Evolutionary conservation across 2,113 vertebrate species (phyloP), one percentile per base, ranked within the genome.

Genomic region (Pteruthius melanotis): DNA sequence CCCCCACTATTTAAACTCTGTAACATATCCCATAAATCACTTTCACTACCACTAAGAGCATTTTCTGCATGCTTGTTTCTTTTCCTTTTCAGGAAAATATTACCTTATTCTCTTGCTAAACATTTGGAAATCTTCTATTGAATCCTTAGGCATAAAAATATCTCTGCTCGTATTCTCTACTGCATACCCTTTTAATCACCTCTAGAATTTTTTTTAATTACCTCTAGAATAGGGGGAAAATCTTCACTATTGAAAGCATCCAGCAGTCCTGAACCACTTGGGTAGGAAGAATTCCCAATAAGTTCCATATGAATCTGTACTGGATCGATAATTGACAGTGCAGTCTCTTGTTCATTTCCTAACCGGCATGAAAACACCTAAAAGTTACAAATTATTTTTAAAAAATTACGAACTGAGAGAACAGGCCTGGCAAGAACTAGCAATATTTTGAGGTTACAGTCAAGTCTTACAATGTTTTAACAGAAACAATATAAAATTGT

Each of bases 211-310:
- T n/a, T n/a, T n/a, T n/a, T n/a, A n/a, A n/a, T 95, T 98, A 99
- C 99, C 99, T 99, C 99, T 69, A 99, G 97, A 84, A 99, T 85
- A 2, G 99, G 99, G 20, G 99, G 99, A 61, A 99, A 99, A 93
- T 99, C 99, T 90, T 99, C 99, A 49, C 99, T 99, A 22, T 99
- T 99, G 97, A 99, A 99, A 22, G 99, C 99, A 75, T 99, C 99
- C 97, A 99, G 95, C 35, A 99, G 96, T 10, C 99, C 99, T 1
- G 99, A 99, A 76, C 98, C 99, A 85, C 98, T 98, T n/a, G 99
- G 98, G 75, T 99, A 99, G 5, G 98, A 99, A 77, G 99, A 98
- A 95, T 98, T 99, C 18, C 99, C 99, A 96, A 99, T 98, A 35
- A 99, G 98, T 91, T 99, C 99, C 92, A 99, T 95, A 28, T 99